These are phyloP conservation scores for Pterostichus niger DNA, from an alignment of 2,888 invertebrate genomes.

Conservation along the genomic window DNA sequence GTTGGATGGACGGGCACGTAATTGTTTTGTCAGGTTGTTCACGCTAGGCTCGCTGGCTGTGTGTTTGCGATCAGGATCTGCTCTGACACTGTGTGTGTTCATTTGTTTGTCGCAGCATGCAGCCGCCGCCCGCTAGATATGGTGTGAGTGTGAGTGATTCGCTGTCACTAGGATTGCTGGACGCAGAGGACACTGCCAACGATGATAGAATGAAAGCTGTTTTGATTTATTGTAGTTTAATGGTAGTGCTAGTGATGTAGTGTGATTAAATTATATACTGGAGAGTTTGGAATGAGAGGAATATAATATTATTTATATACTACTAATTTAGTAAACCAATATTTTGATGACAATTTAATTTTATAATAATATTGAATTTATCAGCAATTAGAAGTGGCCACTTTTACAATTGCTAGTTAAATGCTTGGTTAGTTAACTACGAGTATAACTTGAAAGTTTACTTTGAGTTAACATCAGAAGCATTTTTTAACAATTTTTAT, in stretches of 20 bases:
- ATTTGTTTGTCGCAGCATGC: conserved; percentile 35
- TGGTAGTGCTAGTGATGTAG: neutral
- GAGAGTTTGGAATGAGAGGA: no score
- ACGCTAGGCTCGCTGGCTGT: conserved; percentile 14
- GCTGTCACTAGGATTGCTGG: conserved; percentile 17
- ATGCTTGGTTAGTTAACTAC: no score
- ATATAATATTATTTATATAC: no score
- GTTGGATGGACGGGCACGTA: neutral
- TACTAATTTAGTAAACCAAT: no score
- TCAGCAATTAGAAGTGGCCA: no score
- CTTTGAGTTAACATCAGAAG: no score
- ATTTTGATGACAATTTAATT: no score
- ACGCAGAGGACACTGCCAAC: neutral
- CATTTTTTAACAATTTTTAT: no score
- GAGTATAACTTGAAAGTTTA: no score
- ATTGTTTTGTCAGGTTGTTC: conserved; percentile 39
- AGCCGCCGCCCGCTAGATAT: conserved; percentile 13
- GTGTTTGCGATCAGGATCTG: conserved; percentile 37
- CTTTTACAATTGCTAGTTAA: no score
- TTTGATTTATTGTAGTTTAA: conserved; percentile 3
- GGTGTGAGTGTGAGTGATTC: conserved; percentile 17
- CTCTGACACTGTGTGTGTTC: conserved; percentile 37
- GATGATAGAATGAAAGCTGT: neutral
- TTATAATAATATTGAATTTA: no score
- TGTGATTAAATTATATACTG: neutral